Conservation (phyloP, 2,113 vertebrate species). For the Callaeas wilsoni region DNA sequence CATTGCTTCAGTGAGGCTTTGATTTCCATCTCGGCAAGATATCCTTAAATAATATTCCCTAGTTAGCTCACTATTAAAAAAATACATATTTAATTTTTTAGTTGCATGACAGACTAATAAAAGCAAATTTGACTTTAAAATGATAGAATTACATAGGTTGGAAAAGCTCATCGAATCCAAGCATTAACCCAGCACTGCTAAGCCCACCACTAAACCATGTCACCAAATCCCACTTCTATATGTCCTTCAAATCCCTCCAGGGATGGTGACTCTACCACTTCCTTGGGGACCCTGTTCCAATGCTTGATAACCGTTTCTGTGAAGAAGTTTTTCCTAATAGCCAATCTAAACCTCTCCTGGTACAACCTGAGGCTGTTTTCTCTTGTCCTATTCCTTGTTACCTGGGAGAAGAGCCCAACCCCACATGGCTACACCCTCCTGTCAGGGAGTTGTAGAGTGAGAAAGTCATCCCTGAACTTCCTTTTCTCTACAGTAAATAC, state of each 20-base stretch:
- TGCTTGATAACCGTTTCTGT: neutral
- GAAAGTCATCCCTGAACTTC: neutral
- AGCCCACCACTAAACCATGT: neutral
- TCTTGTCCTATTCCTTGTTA: neutral
- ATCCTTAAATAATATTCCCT: neutral
- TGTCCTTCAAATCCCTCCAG: neutral
- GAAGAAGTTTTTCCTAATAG: neutral
- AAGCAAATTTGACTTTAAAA: neutral
- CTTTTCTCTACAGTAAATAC: neutral
- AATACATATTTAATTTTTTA: neutral
- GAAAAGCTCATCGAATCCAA: neutral
- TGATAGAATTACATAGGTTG: neutral
- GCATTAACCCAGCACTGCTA: neutral
- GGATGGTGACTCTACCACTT: neutral
- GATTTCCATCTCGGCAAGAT: neutral
- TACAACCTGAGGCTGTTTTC: neutral
- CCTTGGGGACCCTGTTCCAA: neutral
- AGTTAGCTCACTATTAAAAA: neutral
- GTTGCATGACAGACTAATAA: neutral
- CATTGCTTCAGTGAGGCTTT: neutral
- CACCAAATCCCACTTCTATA: neutral
- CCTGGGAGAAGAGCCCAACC: accelerated
- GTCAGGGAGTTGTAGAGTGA: neutral
- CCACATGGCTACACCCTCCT: neutral
- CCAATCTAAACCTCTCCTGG: neutral